Base-by-base conservation (phyloP, 1,140 invertebrate species). In the Drosophila bocqueti region DNA sequence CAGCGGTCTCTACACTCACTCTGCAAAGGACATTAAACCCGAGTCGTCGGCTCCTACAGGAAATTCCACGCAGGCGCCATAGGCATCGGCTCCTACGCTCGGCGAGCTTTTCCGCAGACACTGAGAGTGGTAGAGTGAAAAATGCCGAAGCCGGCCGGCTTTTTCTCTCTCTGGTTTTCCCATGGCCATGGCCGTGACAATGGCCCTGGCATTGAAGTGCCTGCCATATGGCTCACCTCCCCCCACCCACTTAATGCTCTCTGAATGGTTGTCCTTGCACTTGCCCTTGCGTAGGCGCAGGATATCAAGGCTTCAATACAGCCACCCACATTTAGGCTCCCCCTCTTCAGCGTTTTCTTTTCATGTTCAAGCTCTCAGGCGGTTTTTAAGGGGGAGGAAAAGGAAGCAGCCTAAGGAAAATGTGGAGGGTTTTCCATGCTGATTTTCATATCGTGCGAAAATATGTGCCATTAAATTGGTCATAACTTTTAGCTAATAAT, bases 11-110 rank as follows among this genome's bases (percentile, higher is more conserved):
- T 87, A 87, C 55, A 83, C 64, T 68, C 62, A 59, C 68, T 57
- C 84, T 90, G 81, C 81, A 89, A 87, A 91, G 87, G 87, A 84
- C 87, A 91, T 91, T 91, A 91, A 91, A 91, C 87, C 89, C 89
- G 62, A 66, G 52, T 13, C 38, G 31, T 21, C 38, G 43, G 45
- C 34, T 67, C 62, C 60, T 59, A 62, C 50, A 76, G 43, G 52
- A 60, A 63, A 55, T 62, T 68, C 45, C 31, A 78, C 75, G 75
- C 68, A 80, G 81, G 77, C 76, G 72, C 43, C 38, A 43, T 62
- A 72, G 67, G 69, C 66, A 72, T 38, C 38, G 55, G 69, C 69
- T 73, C 69, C 71, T 74, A 54, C 36, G 18, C 4, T 47, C 49
- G 67, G 66, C 21, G 80, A 89, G 85, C 85, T 90, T 78, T 83